A percentile compares a stretch with the other conserved stretches of the same genome.
Conservation (phyloP, 2,888 invertebrate species). For the Hirtodrosophila histrioides region DNA sequence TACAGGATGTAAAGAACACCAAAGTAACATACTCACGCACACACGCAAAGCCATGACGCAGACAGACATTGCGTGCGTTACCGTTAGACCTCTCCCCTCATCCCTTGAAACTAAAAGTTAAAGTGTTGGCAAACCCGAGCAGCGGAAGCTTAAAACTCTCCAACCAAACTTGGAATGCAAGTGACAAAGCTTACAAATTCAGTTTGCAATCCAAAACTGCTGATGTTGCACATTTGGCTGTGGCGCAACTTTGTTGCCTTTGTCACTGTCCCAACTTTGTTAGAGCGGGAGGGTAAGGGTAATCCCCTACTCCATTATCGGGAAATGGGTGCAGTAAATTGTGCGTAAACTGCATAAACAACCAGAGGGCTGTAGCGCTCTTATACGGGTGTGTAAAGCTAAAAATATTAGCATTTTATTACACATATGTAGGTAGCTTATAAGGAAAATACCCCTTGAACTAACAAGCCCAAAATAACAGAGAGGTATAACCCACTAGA, state of each 20-base stretch:
- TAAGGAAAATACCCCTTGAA: conserved; percentile 9
- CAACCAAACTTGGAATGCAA: conserved; percentile 25
- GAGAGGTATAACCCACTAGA: conserved; percentile 9
- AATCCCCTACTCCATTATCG: not conserved
- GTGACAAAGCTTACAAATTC: conserved; percentile 8
- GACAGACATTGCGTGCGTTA: conserved; percentile 56
- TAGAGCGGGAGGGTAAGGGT: not conserved
- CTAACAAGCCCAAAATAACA: conserved; percentile 34
- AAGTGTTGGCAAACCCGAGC: not conserved
- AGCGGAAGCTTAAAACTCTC: not conserved
- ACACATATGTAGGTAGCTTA: conserved; percentile 8
- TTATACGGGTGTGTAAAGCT: conserved; percentile 14
- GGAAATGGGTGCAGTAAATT: conserved; percentile 4
- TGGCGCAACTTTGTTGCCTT: conserved; percentile 1
- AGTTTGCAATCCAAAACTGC: conserved; percentile 1
- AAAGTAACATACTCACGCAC: conserved; percentile 22
- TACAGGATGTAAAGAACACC: too few species aligned
- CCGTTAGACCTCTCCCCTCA: conserved; percentile 23
- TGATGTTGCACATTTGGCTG: conserved; percentile 13
- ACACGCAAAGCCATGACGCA: conserved; percentile 28
- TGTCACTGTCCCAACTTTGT: too few species aligned
- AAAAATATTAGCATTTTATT: conserved; percentile 45
- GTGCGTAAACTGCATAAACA: conserved; percentile 20
- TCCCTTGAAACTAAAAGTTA: not conserved
- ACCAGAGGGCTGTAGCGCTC: not conserved